Conservation (phyloP, 2,888 invertebrate species). For the Pterostichus niger region DNA sequence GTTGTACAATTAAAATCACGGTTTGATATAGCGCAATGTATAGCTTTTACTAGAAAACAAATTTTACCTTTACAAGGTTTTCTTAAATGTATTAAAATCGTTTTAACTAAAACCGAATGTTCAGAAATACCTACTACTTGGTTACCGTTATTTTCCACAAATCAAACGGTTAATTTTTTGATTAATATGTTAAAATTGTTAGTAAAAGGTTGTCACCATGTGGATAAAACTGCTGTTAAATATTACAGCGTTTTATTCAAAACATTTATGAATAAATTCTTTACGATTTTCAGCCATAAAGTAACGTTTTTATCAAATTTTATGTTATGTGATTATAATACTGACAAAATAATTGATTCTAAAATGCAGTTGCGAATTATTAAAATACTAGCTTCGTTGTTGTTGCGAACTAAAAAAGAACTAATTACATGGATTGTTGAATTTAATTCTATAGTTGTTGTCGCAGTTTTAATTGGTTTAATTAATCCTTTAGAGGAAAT, state of each 20-base stretch:
- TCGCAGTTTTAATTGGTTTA: constrained; percentile 80
- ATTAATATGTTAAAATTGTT: constrained; percentile 78
- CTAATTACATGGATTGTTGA: constrained; percentile 76
- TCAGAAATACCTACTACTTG: constrained; percentile 76
- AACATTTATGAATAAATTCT: constrained; percentile 77
- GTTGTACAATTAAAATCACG: constrained; percentile 67
- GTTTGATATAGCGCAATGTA: constrained; percentile 3
- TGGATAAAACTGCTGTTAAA: constrained; percentile 73
- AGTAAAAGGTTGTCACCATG: constrained; percentile 77
- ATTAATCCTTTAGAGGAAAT: constrained; percentile 79
- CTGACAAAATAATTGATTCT: constrained; percentile 71
- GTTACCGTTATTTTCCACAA: constrained; percentile 76
- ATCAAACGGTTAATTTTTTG: constrained; percentile 76
- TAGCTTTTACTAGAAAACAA: constrained; percentile 74
- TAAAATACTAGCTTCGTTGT: constrained; percentile 69
- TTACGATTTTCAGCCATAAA: constrained; percentile 77
- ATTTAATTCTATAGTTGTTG: constrained; percentile 77
- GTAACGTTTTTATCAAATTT: constrained; percentile 81
- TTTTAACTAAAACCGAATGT: constrained; percentile 78
- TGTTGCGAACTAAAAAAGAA: constrained; percentile 69
- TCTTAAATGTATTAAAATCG: constrained; percentile 78
- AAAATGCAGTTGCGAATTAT: constrained; percentile 79
- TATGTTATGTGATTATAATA: constrained; percentile 73
- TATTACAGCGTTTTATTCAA: constrained; percentile 77
- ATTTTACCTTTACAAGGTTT: constrained; percentile 80